Conservation (phyloP, 2,888 invertebrate genomes). For the Sinotaia quadrata region DNA sequence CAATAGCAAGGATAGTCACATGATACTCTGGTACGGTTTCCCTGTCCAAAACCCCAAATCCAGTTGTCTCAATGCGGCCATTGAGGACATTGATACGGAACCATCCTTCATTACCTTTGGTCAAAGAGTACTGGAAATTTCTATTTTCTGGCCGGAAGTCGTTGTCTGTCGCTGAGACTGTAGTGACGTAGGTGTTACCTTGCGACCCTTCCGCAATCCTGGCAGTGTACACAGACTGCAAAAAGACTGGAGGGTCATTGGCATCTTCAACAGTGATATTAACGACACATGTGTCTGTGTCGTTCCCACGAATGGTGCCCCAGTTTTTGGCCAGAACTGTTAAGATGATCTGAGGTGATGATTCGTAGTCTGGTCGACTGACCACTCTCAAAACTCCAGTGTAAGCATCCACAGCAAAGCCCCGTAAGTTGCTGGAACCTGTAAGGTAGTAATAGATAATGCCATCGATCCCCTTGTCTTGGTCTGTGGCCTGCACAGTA, state of each 20-base stretch:
- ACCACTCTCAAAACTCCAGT: conserved; percentile 89
- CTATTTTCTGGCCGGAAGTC: conserved; percentile 59
- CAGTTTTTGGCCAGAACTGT: conserved; percentile 95
- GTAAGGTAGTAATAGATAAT: conserved; percentile 90
- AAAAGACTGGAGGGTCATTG: conserved; percentile 95
- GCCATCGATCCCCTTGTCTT: conserved; percentile 63
- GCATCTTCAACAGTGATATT: conserved; percentile 95
- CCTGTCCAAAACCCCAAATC: conserved; percentile 56
- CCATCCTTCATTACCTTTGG: conserved; percentile 49
- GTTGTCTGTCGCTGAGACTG: conserved; percentile 81
- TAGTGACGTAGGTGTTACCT: conserved; percentile 85
- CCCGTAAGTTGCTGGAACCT: conserved; percentile 92
- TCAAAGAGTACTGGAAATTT: conserved; percentile 57
- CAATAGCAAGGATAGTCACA: conserved; percentile 62
- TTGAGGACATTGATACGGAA: conserved; percentile 47
- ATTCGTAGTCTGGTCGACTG: conserved; percentile 76
- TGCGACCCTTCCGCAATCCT: conserved; percentile 82
- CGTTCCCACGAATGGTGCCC: conserved; percentile 93
- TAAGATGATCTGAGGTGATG: conserved; percentile 72
- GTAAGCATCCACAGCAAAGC: conserved; percentile 86
- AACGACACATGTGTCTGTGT: conserved; percentile 91
- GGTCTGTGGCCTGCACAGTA: conserved; percentile 58
- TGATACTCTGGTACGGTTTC: conserved; percentile 56
- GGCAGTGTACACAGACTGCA: conserved; percentile 82
- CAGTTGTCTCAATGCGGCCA: conserved; percentile 57